Evolutionary conservation across 2,888 invertebrate genomes (phyloP), one percentile per base, ranked within the genome.

Genomic region (Junonia oenone): DNA sequence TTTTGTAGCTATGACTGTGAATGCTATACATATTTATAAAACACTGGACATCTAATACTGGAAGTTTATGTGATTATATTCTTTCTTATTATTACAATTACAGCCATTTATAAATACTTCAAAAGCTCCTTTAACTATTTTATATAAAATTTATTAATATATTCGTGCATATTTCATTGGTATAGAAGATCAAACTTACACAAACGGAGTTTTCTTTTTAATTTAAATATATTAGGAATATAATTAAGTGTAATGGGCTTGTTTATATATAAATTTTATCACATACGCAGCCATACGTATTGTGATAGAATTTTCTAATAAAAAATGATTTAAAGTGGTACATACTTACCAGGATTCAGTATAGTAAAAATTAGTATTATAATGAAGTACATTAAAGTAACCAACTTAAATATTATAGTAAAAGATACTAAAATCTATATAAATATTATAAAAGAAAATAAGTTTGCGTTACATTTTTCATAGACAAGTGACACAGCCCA

Each of bases 21-120:
- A 43, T 13, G 22, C 26, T 26, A 43, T 43, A 22, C 1, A n/a
- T 0, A 43, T 26, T 6, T 26, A 13, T 11, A 13, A 26, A 26
- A 26, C 22, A 26, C 26, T 26, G 13, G 17, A 49, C 22, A 50
- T 52, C 77, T 81, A 81, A 68, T 51, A 71, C 58, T 85, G 85
- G 85, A 86, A 87, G 86, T 81, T 71, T 69, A 76, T 64, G 84
- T 85, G 85, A 85, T 82, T 76, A 81, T 61, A 77, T 63, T 56
- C 62, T 43, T 51, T 49, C 55, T 2, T 35, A 47, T 27, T 49
- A 33, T n/a, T 31, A 48, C 6, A 9, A 19, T 13, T 56, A 51
- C 6, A 43, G 31, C 26, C 27, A 15, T 45, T 37, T 17, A 26
- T 26, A 43, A 43, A 43, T 43, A 26, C 8, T 14, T 43, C 14